Evolutionary conservation across 2,113 vertebrate species (phyloP).

Genomic region (Indicator maculatus): DNA sequence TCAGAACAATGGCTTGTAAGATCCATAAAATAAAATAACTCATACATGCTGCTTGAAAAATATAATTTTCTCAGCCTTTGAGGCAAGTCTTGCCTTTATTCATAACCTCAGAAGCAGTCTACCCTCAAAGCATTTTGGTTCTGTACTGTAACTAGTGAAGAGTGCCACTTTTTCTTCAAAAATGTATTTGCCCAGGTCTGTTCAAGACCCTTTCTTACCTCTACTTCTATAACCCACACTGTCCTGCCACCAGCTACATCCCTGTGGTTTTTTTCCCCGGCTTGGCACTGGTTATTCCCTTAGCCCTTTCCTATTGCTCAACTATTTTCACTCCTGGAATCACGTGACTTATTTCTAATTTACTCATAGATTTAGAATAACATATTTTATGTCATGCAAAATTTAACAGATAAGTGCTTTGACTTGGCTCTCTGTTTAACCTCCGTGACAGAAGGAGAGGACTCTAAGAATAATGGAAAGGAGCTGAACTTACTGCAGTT

Average conservation of each 20-base stretch:
- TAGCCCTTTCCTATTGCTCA: neutral
- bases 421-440: neutral
- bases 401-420: neutral
- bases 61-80: neutral
- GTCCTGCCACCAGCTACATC: neutral
- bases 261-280: neutral
- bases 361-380: neutral
- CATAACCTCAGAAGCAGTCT: neutral
- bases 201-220: neutral
- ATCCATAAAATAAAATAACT: slow-evolving; percentile 17
- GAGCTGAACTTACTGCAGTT: neutral
- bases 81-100: neutral
- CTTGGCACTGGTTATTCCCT: neutral
- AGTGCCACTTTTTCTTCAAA: neutral
- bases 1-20: neutral
- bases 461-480: neutral
- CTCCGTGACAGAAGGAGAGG: neutral
- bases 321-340: neutral
- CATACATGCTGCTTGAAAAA: neutral
- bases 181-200: neutral
- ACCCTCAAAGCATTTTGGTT: neutral
- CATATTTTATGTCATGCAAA: neutral
- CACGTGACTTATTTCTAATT: neutral
- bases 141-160: neutral
- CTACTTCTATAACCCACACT: neutral